Conservation (phyloP, 1,140 invertebrate genomes). For the Phenacoccus solenopsis region DNA sequence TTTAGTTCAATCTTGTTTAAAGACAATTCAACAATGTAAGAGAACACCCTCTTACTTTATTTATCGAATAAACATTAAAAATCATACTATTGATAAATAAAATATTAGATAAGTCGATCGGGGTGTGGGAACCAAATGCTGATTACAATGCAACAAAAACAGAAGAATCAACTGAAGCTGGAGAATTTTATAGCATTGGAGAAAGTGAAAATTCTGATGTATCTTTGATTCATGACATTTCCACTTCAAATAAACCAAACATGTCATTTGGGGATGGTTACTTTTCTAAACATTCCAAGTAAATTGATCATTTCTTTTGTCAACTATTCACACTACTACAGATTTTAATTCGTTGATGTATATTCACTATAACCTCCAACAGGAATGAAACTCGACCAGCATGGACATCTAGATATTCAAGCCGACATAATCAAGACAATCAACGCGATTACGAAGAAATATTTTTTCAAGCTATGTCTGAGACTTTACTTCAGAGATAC, state of each 20-base stretch:
- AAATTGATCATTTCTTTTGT: neutral
- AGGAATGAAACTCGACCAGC: neutral
- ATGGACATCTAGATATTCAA: constrained; percentile 57
- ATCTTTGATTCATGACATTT: neutral
- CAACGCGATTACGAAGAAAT: constrained; percentile 68
- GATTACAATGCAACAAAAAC: neutral
- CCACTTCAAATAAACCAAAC: neutral
- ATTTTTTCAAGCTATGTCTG: constrained; percentile 34
- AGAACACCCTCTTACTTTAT: neutral
- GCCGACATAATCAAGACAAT: constrained; percentile 70
- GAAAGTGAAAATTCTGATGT: constrained; percentile 5
- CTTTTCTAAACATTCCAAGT: neutral
- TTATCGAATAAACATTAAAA: neutral
- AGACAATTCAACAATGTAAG: neutral
- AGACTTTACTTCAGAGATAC: neutral
- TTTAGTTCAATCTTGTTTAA: neutral
- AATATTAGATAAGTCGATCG: neutral
- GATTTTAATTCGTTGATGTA: no score
- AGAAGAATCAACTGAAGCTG: neutral
- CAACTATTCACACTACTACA: no score
- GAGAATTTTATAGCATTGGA: neutral
- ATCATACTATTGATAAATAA: neutral
- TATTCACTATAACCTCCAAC: neutral
- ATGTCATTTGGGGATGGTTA: neutral
- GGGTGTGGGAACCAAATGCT: neutral